Evolutionary conservation across 1,140 invertebrate species (phyloP), one percentile per base, ranked within the genome.

Genomic region (Drosophila miranda): DNA sequence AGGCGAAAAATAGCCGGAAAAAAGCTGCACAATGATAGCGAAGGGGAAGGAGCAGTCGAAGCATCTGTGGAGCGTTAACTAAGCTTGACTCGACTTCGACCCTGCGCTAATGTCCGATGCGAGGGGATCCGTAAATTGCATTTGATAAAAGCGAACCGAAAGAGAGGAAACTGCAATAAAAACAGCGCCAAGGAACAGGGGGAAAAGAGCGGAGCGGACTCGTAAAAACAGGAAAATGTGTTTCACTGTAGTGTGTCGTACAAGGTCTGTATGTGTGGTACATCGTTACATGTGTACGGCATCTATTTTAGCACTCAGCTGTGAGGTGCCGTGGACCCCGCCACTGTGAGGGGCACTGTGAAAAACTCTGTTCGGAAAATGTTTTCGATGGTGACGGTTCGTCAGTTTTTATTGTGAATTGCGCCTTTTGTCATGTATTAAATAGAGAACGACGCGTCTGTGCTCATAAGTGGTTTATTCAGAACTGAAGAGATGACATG

Each of bases 61-160:
- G 64, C 64, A 68, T 50, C 43, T 68, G 64, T 38, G 30, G 28
- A 30, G 48, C 48, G 58, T 62, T 52, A 45, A 66, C 34, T 41
- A 62, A 66, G 30, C 62, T 42, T 67, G 62, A 68, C 68, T 58
- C 57, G 64, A 70, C 63, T 68, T 57, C 42, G 52, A 46, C 34
- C 64, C 43, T 28, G 62, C 30, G 61, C 50, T 75, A 75, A 75
- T 75, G 72, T 61, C 28, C 49, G 34, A 51, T 71, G 69, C 48
- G 48, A 55, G 60, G 53, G 71, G 11, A 74, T 64, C 61, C 72
- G 61, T 75, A 75, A 75, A 75, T 75, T 75, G 72, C 72, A 75
- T 75, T 75, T 75, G 72, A 59, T 67, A 67, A 75, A 75, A 75
- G 62, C 55, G 45, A 73, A 23, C 54, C 48, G 49, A 23, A 48